phyloP scores from a whole-genome alignment of 2,888 invertebrate species.

The Pantelozetes paolii region DNA sequence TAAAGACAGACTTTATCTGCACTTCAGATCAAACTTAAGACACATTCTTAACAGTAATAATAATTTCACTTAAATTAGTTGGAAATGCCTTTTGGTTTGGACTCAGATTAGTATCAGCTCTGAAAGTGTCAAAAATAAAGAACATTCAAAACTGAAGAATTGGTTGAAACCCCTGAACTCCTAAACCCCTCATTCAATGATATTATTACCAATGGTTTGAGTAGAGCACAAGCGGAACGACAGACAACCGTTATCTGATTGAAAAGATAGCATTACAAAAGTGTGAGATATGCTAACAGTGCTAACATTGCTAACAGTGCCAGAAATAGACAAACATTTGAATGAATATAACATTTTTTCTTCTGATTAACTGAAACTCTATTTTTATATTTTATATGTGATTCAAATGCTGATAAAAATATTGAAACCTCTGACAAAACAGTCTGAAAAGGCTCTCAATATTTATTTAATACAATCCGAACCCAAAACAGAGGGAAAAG shows the following conservation, averaged over 20 bases:
- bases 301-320: background rate
- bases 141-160: background rate
- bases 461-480: background rate
- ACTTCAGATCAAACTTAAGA: background rate
- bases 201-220: background rate
- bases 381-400: background rate
- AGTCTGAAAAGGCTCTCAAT: background rate
- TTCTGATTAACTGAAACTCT: background rate
- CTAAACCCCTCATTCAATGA: no score
- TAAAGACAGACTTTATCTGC: background rate
- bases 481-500: no score
- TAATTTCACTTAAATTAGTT: background rate
- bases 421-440: background rate
- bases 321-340: conserved; percentile 1
- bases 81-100: background rate
- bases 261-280: background rate
- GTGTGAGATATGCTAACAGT: no score
- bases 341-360: background rate
- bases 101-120: background rate
- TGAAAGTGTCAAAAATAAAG: background rate
- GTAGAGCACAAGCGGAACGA: conserved; percentile 9
- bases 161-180: background rate
- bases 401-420: background rate
- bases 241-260: background rate
- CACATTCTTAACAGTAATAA: background rate